phyloP scores from a whole-genome alignment of 2,113 vertebrate genomes.

The Pollimyrus isidori region DNA sequence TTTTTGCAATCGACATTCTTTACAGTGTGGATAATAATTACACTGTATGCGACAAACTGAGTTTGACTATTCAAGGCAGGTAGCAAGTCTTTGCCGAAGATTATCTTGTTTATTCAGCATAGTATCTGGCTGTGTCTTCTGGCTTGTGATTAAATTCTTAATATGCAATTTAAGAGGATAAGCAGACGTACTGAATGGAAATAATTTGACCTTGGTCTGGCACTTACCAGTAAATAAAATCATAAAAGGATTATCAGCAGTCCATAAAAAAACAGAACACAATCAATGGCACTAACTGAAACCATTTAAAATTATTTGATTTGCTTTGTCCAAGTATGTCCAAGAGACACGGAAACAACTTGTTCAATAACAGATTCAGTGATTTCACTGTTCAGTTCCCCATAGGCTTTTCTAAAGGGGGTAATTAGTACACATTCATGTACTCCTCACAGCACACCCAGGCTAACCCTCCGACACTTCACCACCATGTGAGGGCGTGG shows the following conservation, averaged over 20 bases:
- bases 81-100: not conserved
- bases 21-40: not conserved
- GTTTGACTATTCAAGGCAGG: not conserved
- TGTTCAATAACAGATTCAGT: not conserved
- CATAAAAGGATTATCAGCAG: not conserved
- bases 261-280: not conserved
- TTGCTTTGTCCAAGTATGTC: not conserved
- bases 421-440: not conserved
- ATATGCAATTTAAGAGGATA: not conserved
- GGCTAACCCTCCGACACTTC: not conserved
- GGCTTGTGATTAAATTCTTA: not conserved
- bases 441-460: not conserved
- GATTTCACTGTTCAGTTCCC: not conserved
- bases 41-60: not conserved
- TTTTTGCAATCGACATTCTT: not conserved
- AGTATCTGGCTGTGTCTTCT: not conserved
- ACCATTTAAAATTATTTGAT: not conserved
- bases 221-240: not conserved
- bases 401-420: not conserved
- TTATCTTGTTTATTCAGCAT: not conserved
- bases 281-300: not conserved
- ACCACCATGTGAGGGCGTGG: not conserved
- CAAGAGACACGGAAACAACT: not conserved
- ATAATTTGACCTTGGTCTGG: not conserved
- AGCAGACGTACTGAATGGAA: not conserved